phyloP scores from a whole-genome alignment of 2,888 invertebrate species.

The Alentia gelatinosa region DNA sequence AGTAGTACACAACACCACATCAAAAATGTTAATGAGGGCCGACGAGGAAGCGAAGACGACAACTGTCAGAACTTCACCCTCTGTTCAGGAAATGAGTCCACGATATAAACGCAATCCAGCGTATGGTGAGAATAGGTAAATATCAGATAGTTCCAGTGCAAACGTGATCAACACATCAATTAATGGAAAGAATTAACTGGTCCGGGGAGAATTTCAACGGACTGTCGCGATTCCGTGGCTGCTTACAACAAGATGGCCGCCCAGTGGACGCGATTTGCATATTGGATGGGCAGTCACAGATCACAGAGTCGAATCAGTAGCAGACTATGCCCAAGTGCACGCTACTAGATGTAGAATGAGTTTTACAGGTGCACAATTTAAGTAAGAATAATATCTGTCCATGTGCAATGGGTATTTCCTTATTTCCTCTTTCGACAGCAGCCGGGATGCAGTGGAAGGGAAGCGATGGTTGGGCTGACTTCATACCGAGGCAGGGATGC shows the following conservation, averaged over 20 bases:
- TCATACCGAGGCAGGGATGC: constrained; percentile 17
- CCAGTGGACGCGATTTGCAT: constrained; percentile 35
- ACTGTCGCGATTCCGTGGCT: constrained; percentile 15
- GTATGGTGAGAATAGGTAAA: too few species aligned
- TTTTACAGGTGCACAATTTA: neutral
- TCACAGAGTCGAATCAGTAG: neutral
- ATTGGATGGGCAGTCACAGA: constrained; percentile 35
- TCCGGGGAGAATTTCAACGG: neutral
- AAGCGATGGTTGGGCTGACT: neutral
- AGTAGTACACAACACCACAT: constrained; percentile 19
- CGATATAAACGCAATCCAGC: too few species aligned
- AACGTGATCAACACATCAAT: too few species aligned
- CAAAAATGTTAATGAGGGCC: constrained; percentile 48
- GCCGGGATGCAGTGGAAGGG: constrained; percentile 26
- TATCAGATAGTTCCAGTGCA: too few species aligned
- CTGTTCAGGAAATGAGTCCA: neutral
- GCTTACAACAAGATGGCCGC: constrained; percentile 25
- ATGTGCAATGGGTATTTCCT: neutral
- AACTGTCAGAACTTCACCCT: constrained; percentile 17
- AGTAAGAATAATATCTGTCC: neutral
- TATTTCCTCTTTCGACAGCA: neutral
- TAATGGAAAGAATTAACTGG: neutral
- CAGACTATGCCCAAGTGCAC: neutral
- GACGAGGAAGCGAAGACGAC: constrained; percentile 5
- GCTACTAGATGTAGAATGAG: neutral